Evolutionary conservation across 2,797 vertebrate genomes (phyloP).

Genomic region (Odontamblyopus rebecca): DNA sequence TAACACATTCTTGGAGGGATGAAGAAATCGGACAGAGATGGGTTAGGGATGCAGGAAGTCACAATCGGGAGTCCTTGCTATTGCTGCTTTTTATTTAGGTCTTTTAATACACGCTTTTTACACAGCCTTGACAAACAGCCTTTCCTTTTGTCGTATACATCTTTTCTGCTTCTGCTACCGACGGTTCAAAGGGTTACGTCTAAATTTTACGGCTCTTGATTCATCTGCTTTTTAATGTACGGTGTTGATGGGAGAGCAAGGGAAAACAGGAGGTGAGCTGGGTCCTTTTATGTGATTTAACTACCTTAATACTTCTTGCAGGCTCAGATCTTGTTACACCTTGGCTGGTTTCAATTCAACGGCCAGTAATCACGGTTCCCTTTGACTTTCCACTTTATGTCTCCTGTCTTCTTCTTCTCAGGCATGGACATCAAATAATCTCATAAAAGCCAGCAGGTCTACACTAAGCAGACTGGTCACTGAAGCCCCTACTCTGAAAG

Average conservation of each 20-base stretch:
- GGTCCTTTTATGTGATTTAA: constrained; percentile 60
- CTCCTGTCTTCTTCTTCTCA: constrained; percentile 47
- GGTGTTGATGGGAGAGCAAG: constrained; percentile 26
- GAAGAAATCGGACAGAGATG: constrained; percentile 49
- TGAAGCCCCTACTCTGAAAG: not conserved
- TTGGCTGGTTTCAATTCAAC: constrained; percentile 66
- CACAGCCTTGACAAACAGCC: constrained; percentile 44
- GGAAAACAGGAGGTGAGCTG: constrained; percentile 52
- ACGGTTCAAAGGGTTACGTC: constrained; percentile 62
- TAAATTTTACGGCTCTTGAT: constrained; percentile 58
- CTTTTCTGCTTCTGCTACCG: constrained; percentile 24
- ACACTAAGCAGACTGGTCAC: constrained; percentile 20
- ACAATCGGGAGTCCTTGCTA: constrained; percentile 51
- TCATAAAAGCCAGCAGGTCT: constrained; percentile 37
- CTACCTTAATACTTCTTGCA: constrained; percentile 62
- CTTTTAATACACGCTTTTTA: constrained; percentile 33
- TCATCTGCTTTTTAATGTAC: constrained; percentile 60
- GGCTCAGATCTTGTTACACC: constrained; percentile 68
- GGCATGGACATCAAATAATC: constrained; percentile 53
- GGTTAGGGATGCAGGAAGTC: constrained; percentile 42
- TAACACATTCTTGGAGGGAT: constrained; percentile 44
- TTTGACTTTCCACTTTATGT: constrained; percentile 59
- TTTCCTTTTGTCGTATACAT: constrained; percentile 44
- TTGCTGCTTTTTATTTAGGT: constrained; percentile 38
- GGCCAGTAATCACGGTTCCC: constrained; percentile 63